Percentiles rank a stretch among this genome's conserved stretches.
These are phyloP conservation scores for Alsophila aescularia DNA, from an alignment of 2,888 invertebrate species.

Conservation along the genomic window DNA sequence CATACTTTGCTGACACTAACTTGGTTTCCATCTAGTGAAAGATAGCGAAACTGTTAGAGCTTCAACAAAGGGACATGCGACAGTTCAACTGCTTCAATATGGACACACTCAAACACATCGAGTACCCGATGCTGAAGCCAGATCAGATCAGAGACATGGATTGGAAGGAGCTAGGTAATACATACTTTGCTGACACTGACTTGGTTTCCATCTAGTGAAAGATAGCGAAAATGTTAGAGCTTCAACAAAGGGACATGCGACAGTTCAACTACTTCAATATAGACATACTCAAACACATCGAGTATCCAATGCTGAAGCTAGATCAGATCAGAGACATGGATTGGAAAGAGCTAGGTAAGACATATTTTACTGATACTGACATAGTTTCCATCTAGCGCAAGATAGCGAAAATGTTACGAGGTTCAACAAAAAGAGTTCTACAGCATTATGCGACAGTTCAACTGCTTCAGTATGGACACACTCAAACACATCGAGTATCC, in stretches of 20 bases:
- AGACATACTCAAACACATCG: conserved; percentile 92
- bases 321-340: conserved; percentile 94
- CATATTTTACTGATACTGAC: too few species aligned
- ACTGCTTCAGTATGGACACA: conserved; percentile 89
- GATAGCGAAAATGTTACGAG: conserved; percentile 97
- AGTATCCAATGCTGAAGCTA: conserved; percentile 89
- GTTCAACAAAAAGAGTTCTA: conserved; percentile 95
- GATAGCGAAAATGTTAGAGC: conserved; percentile 97
- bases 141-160: too few species aligned
- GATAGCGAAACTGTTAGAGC: conserved; percentile 97
- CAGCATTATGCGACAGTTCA: conserved; percentile 94
- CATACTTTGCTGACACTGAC: too few species aligned
- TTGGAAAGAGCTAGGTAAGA: conserved; percentile 91
- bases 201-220: conserved; percentile 91
- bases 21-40: conserved; percentile 91
- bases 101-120: conserved; percentile 92
- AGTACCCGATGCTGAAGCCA: conserved; percentile 89
- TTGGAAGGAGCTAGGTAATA: too few species aligned
- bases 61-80: conserved; percentile 95
- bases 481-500: conserved; percentile 92
- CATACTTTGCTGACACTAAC: too few species aligned
- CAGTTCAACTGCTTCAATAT: conserved; percentile 92
- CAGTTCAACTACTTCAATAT: conserved; percentile 92
- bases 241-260: conserved; percentile 95
- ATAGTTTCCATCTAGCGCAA: conserved; percentile 91